Conservation (phyloP, 64 coral and sea anemone species). For the Anthopleura sola region DNA sequence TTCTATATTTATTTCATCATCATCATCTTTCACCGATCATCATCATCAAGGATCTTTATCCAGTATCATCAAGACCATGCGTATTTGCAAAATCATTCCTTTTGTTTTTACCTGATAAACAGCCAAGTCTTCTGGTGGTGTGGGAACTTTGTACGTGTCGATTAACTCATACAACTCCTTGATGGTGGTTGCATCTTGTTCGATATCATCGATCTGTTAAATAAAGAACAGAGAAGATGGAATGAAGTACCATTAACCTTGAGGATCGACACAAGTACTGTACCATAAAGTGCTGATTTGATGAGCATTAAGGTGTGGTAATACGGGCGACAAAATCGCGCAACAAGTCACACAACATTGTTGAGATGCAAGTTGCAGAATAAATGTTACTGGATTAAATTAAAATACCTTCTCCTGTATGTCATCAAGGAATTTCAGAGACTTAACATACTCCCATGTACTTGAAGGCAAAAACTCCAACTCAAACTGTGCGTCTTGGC, state of each 20-base stretch:
- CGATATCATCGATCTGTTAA: constrained; percentile 91
- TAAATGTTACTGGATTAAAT: background rate
- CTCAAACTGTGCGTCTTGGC: constrained; percentile 94
- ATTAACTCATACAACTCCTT: constrained; percentile 98
- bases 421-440: constrained; percentile 86
- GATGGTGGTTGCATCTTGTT: constrained; percentile 69
- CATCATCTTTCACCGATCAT: background rate
- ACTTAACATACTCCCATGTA: constrained; percentile 82
- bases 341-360: no score
- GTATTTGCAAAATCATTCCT: background rate
- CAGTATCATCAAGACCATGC: background rate
- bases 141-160: constrained; percentile 91
- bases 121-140: constrained; percentile 94
- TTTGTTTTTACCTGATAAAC: constrained; percentile 78
- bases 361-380: no score
- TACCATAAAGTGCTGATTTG: no score
- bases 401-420: constrained; percentile 92
- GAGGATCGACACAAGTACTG: no score
- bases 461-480: constrained; percentile 73
- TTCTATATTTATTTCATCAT: no score
- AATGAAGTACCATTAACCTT: no score
- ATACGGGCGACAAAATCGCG: no score
- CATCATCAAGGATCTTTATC: background rate
- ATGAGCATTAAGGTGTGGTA: no score
- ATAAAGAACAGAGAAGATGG: background rate